These are phyloP conservation scores for Leptobrachium leishanense DNA, from an alignment of 2,113 vertebrate species.

Conservation along the genomic window DNA sequence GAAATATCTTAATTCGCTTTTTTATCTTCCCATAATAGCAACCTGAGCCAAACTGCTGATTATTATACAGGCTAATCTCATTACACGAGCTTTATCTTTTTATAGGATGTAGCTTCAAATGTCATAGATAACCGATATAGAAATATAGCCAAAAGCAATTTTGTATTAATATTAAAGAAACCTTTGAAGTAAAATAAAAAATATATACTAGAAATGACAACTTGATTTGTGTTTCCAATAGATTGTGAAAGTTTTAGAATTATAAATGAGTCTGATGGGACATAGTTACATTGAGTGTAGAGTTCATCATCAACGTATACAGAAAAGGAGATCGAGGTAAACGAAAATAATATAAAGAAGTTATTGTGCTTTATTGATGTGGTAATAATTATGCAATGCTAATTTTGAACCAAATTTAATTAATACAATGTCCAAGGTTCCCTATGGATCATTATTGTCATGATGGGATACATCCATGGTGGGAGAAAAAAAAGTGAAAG, in stretches of 20 bases:
- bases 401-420: no score
- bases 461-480: background rate
- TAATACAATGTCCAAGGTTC: no score
- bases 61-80: conserved; percentile 43
- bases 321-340: background rate
- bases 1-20: conserved; percentile 46
- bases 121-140: conserved; percentile 19
- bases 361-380: no score
- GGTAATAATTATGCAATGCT: no score
- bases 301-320: background rate
- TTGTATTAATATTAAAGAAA: background rate
- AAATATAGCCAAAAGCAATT: conserved; percentile 4
- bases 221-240: background rate
- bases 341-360: background rate
- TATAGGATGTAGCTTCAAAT: conserved; percentile 15
- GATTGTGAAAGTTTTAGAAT: background rate
- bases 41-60: conserved; percentile 26
- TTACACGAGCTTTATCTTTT: conserved; percentile 30
- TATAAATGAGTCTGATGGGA: no score
- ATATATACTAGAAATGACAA: background rate
- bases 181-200: background rate
- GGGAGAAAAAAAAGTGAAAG: no score
- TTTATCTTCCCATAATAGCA: conserved; percentile 39
- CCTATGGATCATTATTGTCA: background rate
- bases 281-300: no score